These are phyloP conservation scores for Pithys albifrons DNA, from an alignment of 2,113 vertebrate genomes.

Conservation along the genomic window DNA sequence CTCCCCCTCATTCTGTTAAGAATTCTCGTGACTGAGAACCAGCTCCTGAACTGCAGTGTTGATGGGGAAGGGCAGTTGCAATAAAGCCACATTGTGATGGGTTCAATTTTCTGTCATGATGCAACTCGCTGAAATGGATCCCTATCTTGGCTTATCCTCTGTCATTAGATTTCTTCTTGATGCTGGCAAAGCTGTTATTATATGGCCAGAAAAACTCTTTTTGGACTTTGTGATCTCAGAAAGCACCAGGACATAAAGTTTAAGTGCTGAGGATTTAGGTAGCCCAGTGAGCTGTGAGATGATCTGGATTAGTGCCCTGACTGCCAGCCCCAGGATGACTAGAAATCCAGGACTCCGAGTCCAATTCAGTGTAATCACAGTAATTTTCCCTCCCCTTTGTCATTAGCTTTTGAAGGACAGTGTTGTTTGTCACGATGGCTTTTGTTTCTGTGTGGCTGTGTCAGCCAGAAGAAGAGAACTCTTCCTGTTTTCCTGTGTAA, in stretches of 20 bases:
- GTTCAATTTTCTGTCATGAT: not conserved
- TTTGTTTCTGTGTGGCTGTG: not conserved
- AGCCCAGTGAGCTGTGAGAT: constrained; percentile 12
- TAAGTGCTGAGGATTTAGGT: constrained; percentile 45
- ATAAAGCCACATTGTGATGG: not conserved
- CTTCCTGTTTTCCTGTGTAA: not conserved
- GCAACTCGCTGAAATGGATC: not conserved
- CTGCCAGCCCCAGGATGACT: not conserved
- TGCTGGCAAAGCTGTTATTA: constrained; percentile 1
- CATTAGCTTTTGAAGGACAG: not conserved
- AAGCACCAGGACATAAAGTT: not conserved
- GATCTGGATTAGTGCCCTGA: constrained; percentile 30
- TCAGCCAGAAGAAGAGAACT: not conserved
- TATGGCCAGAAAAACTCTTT: not conserved
- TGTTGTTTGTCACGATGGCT: not conserved
- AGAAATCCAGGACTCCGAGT: not conserved
- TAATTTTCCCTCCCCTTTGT: not conserved
- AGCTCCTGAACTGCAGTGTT: not conserved
- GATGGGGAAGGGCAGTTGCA: not conserved
- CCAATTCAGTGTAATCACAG: not conserved
- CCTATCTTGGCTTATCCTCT: not conserved
- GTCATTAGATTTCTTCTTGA: not conserved
- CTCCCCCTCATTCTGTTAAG: not conserved
- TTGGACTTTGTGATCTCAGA: not conserved
- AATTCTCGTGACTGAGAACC: not conserved